A percentile compares a stretch with the other conserved stretches of the same genome.
Evolutionary conservation across 2,113 vertebrate genomes (phyloP).

Genomic region (Spea bombifrons): DNA sequence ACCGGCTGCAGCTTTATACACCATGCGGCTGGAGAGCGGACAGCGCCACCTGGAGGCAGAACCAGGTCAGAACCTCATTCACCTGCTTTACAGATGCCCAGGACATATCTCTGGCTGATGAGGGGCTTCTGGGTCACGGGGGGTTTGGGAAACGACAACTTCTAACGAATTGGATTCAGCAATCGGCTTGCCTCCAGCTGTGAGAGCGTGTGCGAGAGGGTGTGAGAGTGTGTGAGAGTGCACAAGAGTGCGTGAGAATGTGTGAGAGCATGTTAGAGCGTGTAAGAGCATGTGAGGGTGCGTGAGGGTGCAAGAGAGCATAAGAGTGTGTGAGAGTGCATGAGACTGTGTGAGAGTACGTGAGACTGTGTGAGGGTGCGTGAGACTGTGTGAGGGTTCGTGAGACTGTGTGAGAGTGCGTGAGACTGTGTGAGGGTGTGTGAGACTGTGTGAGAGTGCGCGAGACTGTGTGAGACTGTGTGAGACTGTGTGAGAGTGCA

Average conservation of each 20-base stretch:
- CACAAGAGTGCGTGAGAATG: background rate
- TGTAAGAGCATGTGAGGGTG: background rate
- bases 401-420: background rate
- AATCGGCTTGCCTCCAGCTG: slow-evolving; percentile 15
- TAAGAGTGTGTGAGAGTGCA: background rate
- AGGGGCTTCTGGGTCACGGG: background rate
- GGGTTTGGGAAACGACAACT: background rate
- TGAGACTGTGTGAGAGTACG: background rate
- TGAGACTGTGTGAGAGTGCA: background rate
- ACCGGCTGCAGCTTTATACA: too few relatives aligned
- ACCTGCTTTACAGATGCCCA: background rate
- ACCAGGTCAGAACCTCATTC: too few relatives aligned
- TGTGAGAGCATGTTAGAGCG: background rate
- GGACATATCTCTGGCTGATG: background rate
- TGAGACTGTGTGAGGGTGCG: background rate
- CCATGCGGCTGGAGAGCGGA: too few relatives aligned
- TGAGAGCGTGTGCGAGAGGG: background rate
- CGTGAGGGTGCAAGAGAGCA: background rate
- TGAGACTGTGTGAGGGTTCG: background rate
- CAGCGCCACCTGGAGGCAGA: slow-evolving; percentile 22
- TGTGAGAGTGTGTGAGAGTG: background rate
- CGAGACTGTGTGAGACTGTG: background rate
- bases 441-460: background rate
- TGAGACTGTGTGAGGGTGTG: background rate
- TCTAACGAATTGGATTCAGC: slow-evolving; percentile 14